Percentiles rank a stretch among this genome's conserved stretches.
These are phyloP conservation scores for Drosophila lini DNA, from an alignment of 1,140 invertebrate genomes.

Conservation along the genomic window DNA sequence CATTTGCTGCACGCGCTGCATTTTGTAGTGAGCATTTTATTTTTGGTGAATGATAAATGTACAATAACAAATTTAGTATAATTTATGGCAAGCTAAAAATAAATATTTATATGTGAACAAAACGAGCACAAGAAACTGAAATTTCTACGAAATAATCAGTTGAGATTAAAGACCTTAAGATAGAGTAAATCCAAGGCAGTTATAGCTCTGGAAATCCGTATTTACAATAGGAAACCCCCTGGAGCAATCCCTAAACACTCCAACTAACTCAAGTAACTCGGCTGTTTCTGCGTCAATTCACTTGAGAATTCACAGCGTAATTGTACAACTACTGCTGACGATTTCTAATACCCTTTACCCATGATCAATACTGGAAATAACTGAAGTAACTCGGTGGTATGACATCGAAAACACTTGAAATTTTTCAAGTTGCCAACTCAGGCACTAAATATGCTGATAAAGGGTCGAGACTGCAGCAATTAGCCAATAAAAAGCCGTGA, in stretches of 20 bases:
- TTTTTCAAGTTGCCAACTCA: conserved; percentile 9
- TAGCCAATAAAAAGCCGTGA: conserved; percentile 24
- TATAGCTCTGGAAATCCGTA: background rate
- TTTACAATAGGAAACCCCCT: background rate
- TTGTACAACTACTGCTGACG: conserved; percentile 10
- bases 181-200: background rate
- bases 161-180: conserved; percentile 9
- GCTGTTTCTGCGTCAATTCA: conserved; percentile 23
- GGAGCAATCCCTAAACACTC: conserved; percentile 1
- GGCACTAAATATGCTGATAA: conserved; percentile 33
- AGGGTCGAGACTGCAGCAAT: conserved; percentile 18
- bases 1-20: conserved; percentile 51
- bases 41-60: conserved; percentile 47
- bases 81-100: conserved; percentile 41
- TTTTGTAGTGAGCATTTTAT: conserved; percentile 31
- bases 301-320: conserved; percentile 22
- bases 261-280: conserved; percentile 31
- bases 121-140: background rate
- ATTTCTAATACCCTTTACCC: conserved; percentile 4
- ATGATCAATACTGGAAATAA: conserved; percentile 3
- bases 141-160: conserved; percentile 12
- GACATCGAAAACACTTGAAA: conserved; percentile 5
- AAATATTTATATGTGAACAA: conserved; percentile 30
- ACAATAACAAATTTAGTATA: conserved; percentile 27
- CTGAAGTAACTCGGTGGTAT: conserved; percentile 1